Conservation (phyloP, 2,888 invertebrate genomes). For the Alcis repandata region DNA sequence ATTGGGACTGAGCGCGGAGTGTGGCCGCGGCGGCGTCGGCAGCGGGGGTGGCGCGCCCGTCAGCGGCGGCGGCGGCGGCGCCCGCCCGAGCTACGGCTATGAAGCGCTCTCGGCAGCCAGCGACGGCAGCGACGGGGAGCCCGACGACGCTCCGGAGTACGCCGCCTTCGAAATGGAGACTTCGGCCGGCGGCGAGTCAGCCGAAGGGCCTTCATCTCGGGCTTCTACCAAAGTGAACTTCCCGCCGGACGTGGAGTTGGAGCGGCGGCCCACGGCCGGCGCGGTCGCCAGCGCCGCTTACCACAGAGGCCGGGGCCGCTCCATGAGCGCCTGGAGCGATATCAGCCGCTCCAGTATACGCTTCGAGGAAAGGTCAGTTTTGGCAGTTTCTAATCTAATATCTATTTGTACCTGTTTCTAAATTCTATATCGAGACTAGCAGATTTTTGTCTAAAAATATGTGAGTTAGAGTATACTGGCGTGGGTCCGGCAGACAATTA, state of each 20-base stretch:
- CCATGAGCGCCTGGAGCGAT: slow-evolving; percentile 96
- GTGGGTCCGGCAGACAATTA: neutral
- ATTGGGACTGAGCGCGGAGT: slow-evolving; percentile 73
- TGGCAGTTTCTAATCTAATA: slow-evolving; percentile 14
- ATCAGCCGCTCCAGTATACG: slow-evolving; percentile 94
- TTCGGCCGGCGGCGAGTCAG: slow-evolving; percentile 77
- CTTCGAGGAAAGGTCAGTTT: slow-evolving; percentile 90
- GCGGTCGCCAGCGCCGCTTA: slow-evolving; percentile 78
- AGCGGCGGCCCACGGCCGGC: slow-evolving; percentile 78
- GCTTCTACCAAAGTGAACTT: slow-evolving; percentile 89
- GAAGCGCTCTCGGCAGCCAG: slow-evolving; percentile 82
- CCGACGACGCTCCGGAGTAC: slow-evolving; percentile 77
- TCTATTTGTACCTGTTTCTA: too few relatives aligned
- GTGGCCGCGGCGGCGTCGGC: slow-evolving; percentile 66
- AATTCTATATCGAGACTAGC: neutral
- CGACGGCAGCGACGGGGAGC: slow-evolving; percentile 81
- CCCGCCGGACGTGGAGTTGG: slow-evolving; percentile 85
- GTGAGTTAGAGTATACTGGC: neutral
- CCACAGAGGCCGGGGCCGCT: slow-evolving; percentile 88
- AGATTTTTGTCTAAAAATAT: neutral
- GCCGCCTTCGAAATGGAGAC: slow-evolving; percentile 80
- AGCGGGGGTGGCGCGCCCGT: slow-evolving; percentile 61
- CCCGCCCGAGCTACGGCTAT: slow-evolving; percentile 83
- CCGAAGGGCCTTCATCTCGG: slow-evolving; percentile 77
- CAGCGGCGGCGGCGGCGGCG: slow-evolving; percentile 73